Base-by-base conservation (phyloP, 2,113 vertebrate genomes). In the Rhodinocichla rosea region DNA sequence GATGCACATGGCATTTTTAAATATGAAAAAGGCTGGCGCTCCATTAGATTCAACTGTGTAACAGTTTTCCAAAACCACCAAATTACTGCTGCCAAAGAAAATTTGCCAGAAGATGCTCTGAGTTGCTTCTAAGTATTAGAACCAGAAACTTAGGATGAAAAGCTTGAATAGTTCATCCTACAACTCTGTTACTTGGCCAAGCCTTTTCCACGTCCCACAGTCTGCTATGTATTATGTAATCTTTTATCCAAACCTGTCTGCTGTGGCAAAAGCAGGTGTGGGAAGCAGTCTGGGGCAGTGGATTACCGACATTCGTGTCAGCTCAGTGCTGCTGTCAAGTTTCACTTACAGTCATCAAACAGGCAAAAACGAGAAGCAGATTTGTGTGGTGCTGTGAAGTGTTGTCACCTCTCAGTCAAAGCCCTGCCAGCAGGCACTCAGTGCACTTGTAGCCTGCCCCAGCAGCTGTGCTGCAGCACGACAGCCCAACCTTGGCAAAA, bases 361-460 rank as follows among this genome's bases (percentile, higher is more conserved):
- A 50, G 53, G 9, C n/a, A 42, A 77, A 92, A 94, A 77, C 0
- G 3, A 94, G 92, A 94, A 96, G 83, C 53, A 52, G 22, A 13
- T 69, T 35, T 62, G 37, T 80, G 90, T 92, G 69, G 67, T 10
- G 2, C 39, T 63, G 52, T 3, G 1, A 14, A 67, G 35, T 28
- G 21, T 6, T 81, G 70, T n/a, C 68, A 50, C 37, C 63, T 87
- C 40, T 60, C 22, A 42, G 76, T 74, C 76, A 42, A 65, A 87
- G 71, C 67, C 21, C 57, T 4, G 23, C 6, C 55, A 35, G 50
- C 40, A 35, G 42, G 53, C 30, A 42, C 44, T 82, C 40, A 11
- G 35, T 12, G 2, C 11, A 0, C 30, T 35, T 3, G 3, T 16
- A 2, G 20, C 28, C 39, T 45, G 83, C 10, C 8, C 76, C 83